A percentile compares a stretch with the other conserved stretches of the same genome.
phyloP scores from a whole-genome alignment of 2,888 invertebrate species.

The Apamea anceps region DNA sequence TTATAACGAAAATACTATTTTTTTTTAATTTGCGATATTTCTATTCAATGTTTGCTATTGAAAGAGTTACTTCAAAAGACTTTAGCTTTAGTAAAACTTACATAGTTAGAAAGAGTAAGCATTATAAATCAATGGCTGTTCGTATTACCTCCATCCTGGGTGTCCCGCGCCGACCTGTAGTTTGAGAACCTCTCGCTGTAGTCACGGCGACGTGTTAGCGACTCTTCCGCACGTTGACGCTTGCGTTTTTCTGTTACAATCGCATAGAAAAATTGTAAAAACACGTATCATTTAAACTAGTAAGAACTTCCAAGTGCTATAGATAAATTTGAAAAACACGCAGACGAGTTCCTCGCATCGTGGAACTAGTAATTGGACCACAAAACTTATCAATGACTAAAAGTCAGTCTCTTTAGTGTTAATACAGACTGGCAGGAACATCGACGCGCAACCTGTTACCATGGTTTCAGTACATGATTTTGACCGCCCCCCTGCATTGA shows the following conservation, averaged over 20 bases:
- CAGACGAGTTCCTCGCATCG: background rate
- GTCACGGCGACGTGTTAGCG: slow-evolving; percentile 93
- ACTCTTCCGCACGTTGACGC: slow-evolving; percentile 95
- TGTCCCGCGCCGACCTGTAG: slow-evolving; percentile 85
- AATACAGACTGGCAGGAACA: too few relatives aligned
- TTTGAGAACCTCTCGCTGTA: slow-evolving; percentile 92
- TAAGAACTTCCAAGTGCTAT: background rate
- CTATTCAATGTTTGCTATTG: background rate
- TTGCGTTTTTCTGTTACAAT: slow-evolving; percentile 93
- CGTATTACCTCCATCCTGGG: slow-evolving; percentile 90
- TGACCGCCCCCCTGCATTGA: too few relatives aligned
- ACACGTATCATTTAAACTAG: too few relatives aligned
- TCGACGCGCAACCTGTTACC: too few relatives aligned
- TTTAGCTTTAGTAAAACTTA: background rate
- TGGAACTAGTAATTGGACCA: background rate
- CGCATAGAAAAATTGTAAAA: background rate
- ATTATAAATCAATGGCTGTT: slow-evolving; percentile 20
- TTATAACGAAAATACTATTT: background rate
- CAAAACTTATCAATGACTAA: background rate
- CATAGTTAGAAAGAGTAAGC: background rate
- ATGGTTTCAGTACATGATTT: too few relatives aligned
- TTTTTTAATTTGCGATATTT: background rate
- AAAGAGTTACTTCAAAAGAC: background rate
- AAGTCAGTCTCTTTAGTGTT: background rate
- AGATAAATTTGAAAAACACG: background rate